These are phyloP conservation scores for Ranitomeya variabilis DNA, from an alignment of 2,113 vertebrate species.

Conservation along the genomic window DNA sequence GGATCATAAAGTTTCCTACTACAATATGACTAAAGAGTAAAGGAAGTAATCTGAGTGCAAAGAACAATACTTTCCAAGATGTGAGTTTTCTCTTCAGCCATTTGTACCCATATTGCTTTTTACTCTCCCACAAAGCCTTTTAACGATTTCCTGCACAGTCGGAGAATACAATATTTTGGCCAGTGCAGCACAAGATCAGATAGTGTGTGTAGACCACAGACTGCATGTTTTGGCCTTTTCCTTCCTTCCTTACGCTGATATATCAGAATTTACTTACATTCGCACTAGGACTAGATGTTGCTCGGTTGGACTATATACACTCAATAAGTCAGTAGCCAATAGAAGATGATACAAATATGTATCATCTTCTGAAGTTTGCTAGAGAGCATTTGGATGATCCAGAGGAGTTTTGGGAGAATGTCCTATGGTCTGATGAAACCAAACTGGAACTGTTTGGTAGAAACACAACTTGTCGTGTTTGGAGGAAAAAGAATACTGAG, in stretches of 20 bases:
- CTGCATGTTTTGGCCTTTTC: background rate
- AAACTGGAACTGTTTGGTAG: too few relatives aligned
- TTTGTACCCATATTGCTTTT: background rate
- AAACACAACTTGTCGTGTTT: too few relatives aligned
- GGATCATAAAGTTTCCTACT: background rate
- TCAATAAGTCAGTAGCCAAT: too few relatives aligned
- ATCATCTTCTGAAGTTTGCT: too few relatives aligned
- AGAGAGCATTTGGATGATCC: too few relatives aligned
- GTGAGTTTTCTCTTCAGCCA: background rate
- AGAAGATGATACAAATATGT: too few relatives aligned
- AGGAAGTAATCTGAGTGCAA: background rate
- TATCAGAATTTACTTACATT: background rate
- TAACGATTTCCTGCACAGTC: background rate
- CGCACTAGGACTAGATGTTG: too few relatives aligned
- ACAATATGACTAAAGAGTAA: background rate
- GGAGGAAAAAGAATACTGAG: too few relatives aligned
- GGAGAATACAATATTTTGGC: background rate
- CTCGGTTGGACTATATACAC: too few relatives aligned
- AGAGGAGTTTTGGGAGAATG: too few relatives aligned
- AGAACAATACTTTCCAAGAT: background rate
- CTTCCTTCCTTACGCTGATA: background rate
- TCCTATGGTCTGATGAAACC: too few relatives aligned
- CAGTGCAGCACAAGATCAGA: background rate
- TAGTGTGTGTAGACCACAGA: background rate
- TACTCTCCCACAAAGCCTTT: background rate